Conservation (phyloP, 2,888 invertebrate genomes). For the Callimorpha dominula region DNA sequence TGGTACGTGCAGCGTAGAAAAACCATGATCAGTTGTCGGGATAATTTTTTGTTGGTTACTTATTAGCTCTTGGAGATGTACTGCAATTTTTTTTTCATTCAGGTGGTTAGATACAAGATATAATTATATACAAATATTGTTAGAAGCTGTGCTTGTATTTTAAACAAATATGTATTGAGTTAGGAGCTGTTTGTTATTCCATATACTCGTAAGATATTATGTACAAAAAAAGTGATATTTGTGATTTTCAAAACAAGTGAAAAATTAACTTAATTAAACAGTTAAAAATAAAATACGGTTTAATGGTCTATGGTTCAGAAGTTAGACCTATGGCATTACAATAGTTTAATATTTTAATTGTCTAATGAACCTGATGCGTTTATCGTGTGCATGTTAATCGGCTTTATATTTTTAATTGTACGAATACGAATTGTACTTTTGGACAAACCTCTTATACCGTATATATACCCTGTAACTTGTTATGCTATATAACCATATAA, state of each 20-base stretch:
- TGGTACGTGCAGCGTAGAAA: neutral
- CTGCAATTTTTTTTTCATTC: neutral
- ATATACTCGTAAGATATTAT: slow-evolving; percentile 31
- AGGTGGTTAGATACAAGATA: neutral
- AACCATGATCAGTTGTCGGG: too few relatives aligned
- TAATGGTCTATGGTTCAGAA: neutral
- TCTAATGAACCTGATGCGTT: neutral
- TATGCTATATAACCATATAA: too few relatives aligned
- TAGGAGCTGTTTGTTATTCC: slow-evolving; percentile 22
- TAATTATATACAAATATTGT: neutral
- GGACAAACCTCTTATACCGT: too few relatives aligned
- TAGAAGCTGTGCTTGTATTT: slow-evolving; percentile 2
- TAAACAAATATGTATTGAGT: slow-evolving; percentile 27
- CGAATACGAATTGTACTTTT: too few relatives aligned
- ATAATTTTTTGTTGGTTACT: too few relatives aligned
- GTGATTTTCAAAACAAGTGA: neutral
- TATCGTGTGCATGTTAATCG: neutral
- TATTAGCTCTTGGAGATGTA: too few relatives aligned
- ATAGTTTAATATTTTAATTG: too few relatives aligned
- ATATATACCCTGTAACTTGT: too few relatives aligned
- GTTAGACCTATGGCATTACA: too few relatives aligned
- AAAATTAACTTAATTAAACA: neutral
- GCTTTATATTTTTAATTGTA: neutral
- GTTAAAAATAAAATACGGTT: neutral
- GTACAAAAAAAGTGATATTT: slow-evolving; percentile 28